A percentile compares a stretch with the other conserved stretches of the same genome.
These are phyloP conservation scores for Drosophila takahashii DNA, from an alignment of 1,140 invertebrate genomes.

Conservation along the genomic window DNA sequence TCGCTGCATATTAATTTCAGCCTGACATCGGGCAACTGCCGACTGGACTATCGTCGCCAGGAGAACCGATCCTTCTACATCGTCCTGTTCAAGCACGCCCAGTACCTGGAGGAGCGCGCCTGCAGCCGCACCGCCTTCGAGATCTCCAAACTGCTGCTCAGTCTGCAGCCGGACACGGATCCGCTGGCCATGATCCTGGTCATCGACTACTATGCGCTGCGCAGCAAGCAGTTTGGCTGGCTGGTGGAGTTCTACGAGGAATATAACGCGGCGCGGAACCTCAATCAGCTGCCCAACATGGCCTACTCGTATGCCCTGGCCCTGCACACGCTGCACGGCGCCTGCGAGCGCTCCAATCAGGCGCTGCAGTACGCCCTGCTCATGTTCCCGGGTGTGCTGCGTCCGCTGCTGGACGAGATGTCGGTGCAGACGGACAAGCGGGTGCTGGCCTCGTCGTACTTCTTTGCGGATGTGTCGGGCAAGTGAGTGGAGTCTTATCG, in stretches of 20 bases:
- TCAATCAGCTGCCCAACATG: slow-evolving; percentile 94
- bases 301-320: slow-evolving; percentile 93
- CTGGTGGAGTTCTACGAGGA: slow-evolving; percentile 89
- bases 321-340: slow-evolving; percentile 86
- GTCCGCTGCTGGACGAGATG: slow-evolving; percentile 91
- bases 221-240: slow-evolving; percentile 93
- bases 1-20: slow-evolving; percentile 93
- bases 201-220: slow-evolving; percentile 95
- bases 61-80: slow-evolving; percentile 95
- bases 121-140: slow-evolving; percentile 93
- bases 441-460: slow-evolving; percentile 86
- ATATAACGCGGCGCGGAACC: slow-evolving; percentile 89
- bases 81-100: slow-evolving; percentile 93
- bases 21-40: slow-evolving; percentile 89
- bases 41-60: slow-evolving; percentile 92
- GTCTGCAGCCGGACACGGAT: slow-evolving; percentile 93
- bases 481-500: slow-evolving; percentile 54
- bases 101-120: slow-evolving; percentile 91
- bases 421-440: slow-evolving; percentile 89
- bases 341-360: slow-evolving; percentile 86
- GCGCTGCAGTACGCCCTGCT: slow-evolving; percentile 91
- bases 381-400: slow-evolving; percentile 93
- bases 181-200: slow-evolving; percentile 92
- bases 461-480: slow-evolving; percentile 79
- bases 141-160: slow-evolving; percentile 90